phyloP scores from a whole-genome alignment of 2,888 invertebrate genomes.

The Drosophila monieri region DNA sequence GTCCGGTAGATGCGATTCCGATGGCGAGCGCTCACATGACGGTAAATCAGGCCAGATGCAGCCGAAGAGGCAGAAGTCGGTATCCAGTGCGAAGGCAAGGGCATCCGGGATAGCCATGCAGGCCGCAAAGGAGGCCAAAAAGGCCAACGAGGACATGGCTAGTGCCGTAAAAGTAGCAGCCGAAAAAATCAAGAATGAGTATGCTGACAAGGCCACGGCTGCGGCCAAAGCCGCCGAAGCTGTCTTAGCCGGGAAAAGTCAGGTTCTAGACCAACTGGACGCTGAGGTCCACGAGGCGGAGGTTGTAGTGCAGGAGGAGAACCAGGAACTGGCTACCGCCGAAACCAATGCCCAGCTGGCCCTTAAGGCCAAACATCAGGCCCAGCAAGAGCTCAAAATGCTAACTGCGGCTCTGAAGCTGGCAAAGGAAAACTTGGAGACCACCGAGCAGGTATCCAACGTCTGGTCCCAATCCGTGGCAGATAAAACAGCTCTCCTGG shows the following conservation, averaged over 20 bases:
- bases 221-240: conserved; percentile 90
- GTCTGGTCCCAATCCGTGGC: conserved; percentile 86
- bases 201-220: conserved; percentile 88
- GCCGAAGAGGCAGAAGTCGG: background rate
- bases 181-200: conserved; percentile 88
- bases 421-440: conserved; percentile 85
- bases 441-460: conserved; percentile 86
- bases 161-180: conserved; percentile 89
- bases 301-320: conserved; percentile 86
- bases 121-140: conserved; percentile 87
- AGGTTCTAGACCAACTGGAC: conserved; percentile 88
- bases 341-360: conserved; percentile 87
- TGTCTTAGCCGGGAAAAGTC: conserved; percentile 87
- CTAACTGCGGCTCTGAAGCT: conserved; percentile 83
- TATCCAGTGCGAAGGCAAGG: conserved; percentile 79
- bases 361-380: conserved; percentile 86
- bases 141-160: conserved; percentile 84
- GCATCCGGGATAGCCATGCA: conserved; percentile 88
- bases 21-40: background rate
- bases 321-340: conserved; percentile 86
- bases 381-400: conserved; percentile 85
- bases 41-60: background rate
- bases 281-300: conserved; percentile 88
- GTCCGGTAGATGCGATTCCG: background rate
- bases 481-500: conserved; percentile 87